These are phyloP conservation scores for Eulemur rufifrons DNA, from an alignment of 2,113 vertebrate species.

Conservation along the genomic window DNA sequence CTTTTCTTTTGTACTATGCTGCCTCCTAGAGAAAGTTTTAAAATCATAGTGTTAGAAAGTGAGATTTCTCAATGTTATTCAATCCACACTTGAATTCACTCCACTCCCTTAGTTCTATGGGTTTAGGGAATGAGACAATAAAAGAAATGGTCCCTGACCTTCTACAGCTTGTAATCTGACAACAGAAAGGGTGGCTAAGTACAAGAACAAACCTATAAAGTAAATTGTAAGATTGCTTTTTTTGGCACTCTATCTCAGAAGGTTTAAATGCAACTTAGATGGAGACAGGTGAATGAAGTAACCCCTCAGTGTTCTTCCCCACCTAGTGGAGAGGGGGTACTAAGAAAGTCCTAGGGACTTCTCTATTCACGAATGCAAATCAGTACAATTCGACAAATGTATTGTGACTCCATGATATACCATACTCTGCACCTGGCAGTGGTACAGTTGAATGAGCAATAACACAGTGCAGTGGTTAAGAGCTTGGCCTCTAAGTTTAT, in stretches of 20 bases:
- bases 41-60: background rate
- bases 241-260: conserved; percentile 40
- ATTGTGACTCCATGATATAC: background rate
- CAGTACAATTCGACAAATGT: background rate
- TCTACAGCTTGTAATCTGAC: conserved; percentile 58
- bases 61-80: background rate
- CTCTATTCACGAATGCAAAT: background rate
- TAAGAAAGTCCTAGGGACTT: background rate
- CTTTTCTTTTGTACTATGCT: conserved; percentile 31
- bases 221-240: conserved; percentile 39
- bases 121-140: conserved; percentile 39
- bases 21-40: conserved; percentile 64
- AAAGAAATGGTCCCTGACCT: conserved; percentile 66
- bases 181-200: conserved; percentile 61
- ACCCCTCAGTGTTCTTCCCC: background rate
- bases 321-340: background rate
- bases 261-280: background rate
- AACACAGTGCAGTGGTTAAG: background rate
- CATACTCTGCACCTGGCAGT: background rate
- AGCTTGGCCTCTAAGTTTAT: background rate
- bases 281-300: conserved; percentile 23
- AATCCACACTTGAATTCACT: background rate
- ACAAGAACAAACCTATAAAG: conserved; percentile 53
- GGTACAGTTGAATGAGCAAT: background rate
- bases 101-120: background rate